Percentiles rank a stretch among this genome's conserved stretches.
phyloP scores from a whole-genome alignment of 2,888 invertebrate species.

The Ypsolopha sequella region DNA sequence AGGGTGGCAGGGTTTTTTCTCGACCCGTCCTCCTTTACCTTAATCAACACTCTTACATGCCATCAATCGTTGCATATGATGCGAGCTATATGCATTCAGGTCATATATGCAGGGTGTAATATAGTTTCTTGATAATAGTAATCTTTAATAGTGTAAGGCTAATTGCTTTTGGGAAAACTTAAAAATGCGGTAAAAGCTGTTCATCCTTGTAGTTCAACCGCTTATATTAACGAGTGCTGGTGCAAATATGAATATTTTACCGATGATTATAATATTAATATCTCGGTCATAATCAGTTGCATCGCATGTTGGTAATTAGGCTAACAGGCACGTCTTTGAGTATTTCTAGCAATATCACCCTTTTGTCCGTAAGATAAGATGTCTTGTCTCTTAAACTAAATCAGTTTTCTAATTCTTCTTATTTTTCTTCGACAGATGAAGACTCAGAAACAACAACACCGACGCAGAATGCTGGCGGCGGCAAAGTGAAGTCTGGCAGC shows the following conservation, averaged over 20 bases:
- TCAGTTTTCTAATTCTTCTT: not conserved
- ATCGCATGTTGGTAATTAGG: too few relatives aligned
- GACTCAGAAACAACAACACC: slow-evolving; percentile 65
- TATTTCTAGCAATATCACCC: not conserved
- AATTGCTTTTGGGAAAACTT: not conserved
- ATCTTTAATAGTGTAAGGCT: not conserved
- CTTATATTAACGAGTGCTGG: too few relatives aligned
- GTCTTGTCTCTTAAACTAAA: too few relatives aligned
- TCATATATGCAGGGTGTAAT: slow-evolving; percentile 1
- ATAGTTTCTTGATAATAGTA: not conserved
- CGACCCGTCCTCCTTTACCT: slow-evolving; percentile 14
- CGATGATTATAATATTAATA: too few relatives aligned
- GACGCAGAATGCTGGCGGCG: slow-evolving; percentile 19
- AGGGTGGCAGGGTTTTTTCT: slow-evolving; percentile 5
- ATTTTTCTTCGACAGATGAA: slow-evolving; percentile 61
- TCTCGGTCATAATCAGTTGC: too few relatives aligned
- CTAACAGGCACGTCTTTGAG: not conserved
- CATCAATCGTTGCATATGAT: slow-evolving; percentile 29
- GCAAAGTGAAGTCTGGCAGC: slow-evolving; percentile 70
- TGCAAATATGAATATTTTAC: too few relatives aligned
- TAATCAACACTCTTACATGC: slow-evolving; percentile 23
- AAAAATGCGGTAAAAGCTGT: not conserved
- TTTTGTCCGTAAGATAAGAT: not conserved
- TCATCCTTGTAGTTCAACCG: too few relatives aligned
- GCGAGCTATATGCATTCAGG: slow-evolving; percentile 23